Conservation (phyloP, 2,797 vertebrate genomes). For the Sebastolobus altivelis region DNA sequence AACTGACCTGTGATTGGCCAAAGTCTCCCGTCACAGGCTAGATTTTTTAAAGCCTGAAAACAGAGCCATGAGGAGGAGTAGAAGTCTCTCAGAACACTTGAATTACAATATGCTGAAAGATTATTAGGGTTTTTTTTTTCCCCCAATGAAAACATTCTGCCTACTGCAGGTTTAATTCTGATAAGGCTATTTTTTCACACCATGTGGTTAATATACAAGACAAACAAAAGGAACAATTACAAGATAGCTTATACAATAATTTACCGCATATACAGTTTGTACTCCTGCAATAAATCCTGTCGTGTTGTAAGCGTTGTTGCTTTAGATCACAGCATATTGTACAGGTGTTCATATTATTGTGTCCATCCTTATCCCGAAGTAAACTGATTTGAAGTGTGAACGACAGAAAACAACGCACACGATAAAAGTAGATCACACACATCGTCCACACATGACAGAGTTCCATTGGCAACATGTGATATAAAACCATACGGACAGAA, state of each 20-base stretch:
- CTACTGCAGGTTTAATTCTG: no score
- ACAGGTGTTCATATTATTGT: neutral
- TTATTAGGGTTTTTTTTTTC: no score
- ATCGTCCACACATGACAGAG: neutral
- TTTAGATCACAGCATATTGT: neutral
- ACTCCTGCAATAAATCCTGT: neutral
- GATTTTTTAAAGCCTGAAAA: no score
- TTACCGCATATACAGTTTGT: no score
- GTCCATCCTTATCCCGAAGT: neutral
- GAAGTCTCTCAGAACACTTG: no score
- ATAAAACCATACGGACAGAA: neutral
- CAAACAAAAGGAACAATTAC: neutral
- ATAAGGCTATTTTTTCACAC: neutral
- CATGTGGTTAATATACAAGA: neutral
- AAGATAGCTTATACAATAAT: neutral
- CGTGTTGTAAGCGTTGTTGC: neutral
- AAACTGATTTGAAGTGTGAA: neutral
- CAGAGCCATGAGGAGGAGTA: no score
- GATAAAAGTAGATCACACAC: neutral
- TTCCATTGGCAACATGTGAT: neutral
- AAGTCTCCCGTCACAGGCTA: no score
- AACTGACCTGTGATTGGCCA: no score
- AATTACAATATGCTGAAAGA: no score
- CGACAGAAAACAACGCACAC: neutral
- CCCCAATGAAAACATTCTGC: no score